These are phyloP conservation scores for Paralichthys olivaceus DNA, from an alignment of 2,113 vertebrate species.

Conservation along the genomic window DNA sequence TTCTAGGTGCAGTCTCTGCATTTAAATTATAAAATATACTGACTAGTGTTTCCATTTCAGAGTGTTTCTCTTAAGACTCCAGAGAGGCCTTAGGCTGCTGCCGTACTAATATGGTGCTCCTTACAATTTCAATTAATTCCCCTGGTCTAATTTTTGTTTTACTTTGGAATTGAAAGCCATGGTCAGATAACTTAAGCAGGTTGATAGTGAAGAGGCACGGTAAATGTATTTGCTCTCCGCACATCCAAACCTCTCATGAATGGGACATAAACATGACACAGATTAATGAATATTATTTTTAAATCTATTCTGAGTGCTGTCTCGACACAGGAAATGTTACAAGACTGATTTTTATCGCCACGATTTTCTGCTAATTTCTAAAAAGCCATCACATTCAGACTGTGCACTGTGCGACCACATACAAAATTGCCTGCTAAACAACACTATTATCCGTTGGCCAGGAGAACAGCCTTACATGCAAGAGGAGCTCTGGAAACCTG, in stretches of 20 bases:
- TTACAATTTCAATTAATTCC: slow-evolving; percentile 37
- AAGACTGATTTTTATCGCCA: slow-evolving; percentile 32
- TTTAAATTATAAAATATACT: slow-evolving; percentile 19
- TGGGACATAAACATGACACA: slow-evolving; percentile 19
- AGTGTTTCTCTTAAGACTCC: slow-evolving; percentile 21
- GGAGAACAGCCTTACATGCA: slow-evolving; percentile 13
- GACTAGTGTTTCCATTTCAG: slow-evolving; percentile 15
- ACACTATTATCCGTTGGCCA: slow-evolving; percentile 19
- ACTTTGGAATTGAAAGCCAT: slow-evolving; percentile 48
- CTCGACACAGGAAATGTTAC: slow-evolving; percentile 14
- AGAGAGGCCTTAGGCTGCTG: slow-evolving; percentile 36
- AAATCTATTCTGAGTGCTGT: slow-evolving; percentile 4
- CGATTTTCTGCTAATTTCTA: slow-evolving; percentile 44
- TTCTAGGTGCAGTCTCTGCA: neutral
- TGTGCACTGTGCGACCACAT: neutral
- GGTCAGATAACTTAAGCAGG: slow-evolving; percentile 20
- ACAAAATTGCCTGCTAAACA: slow-evolving; percentile 38
- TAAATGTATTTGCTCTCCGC: slow-evolving; percentile 3
- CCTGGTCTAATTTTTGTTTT: slow-evolving; percentile 34
- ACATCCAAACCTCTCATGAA: neutral
- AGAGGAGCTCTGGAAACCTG: slow-evolving; percentile 3
- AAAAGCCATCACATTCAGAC: slow-evolving; percentile 33
- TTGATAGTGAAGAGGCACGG: slow-evolving; percentile 13
- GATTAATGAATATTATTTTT: neutral
- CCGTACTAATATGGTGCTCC: slow-evolving; percentile 33